Percentiles rank a stretch among this genome's conserved stretches.
These are phyloP conservation scores for Pelodytes ibericus DNA, from an alignment of 2,797 vertebrate species.

Conservation along the genomic window DNA sequence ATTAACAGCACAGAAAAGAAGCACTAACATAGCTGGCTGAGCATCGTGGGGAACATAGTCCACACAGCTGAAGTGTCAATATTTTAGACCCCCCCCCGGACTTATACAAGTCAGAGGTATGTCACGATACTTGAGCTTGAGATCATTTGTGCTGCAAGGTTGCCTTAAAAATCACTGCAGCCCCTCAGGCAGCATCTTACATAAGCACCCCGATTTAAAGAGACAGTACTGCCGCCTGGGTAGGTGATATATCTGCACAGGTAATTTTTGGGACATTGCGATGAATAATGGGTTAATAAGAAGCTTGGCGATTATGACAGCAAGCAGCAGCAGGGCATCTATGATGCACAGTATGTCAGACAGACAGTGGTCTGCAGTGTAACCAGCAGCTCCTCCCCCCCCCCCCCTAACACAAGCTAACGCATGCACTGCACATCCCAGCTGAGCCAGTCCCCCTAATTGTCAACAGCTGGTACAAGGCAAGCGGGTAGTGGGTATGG, in stretches of 20 bases:
- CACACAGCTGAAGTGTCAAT: too few species aligned
- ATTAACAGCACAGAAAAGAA: too few species aligned
- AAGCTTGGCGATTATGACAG: neutral
- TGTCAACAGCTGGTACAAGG: conserved; percentile 2
- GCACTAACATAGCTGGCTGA: too few species aligned
- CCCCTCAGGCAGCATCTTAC: too few species aligned
- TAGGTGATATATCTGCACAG: neutral
- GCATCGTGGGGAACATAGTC: too few species aligned
- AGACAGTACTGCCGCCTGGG: too few species aligned
- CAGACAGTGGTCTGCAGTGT: neutral
- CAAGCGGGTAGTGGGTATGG: conserved; percentile 14
- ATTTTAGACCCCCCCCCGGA: too few species aligned
- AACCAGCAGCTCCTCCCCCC: conserved; percentile 6
- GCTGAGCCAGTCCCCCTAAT: conserved; percentile 3
- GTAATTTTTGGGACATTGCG: neutral
- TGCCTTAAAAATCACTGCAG: too few species aligned
- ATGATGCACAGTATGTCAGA: conserved; percentile 9
- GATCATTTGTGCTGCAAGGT: too few species aligned
- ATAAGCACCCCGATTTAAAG: too few species aligned
- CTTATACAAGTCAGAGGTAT: too few species aligned
- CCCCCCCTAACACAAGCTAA: neutral
- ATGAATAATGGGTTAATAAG: neutral
- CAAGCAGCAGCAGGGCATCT: conserved; percentile 29
- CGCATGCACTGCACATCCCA: conserved; percentile 29
- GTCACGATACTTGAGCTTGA: too few species aligned